Evolutionary conservation across 2,113 vertebrate species (phyloP).

Genomic region (Buteo buteo): DNA sequence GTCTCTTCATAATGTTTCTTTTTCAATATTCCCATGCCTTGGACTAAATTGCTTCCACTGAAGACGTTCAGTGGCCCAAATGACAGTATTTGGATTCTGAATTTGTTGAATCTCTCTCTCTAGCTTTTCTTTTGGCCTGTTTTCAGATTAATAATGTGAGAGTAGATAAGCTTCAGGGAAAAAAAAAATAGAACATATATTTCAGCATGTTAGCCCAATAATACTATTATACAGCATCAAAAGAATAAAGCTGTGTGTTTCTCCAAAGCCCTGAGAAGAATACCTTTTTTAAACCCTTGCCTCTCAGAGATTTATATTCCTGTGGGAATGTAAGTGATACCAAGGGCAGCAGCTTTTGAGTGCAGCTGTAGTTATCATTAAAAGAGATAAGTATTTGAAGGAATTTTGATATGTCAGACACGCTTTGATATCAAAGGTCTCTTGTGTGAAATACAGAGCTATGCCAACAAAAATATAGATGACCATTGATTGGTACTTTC

Average conservation of each 20-base stretch:
- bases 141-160: neutral
- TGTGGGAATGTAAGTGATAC: neutral
- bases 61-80: neutral
- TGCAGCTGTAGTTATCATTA: conserved; percentile 15
- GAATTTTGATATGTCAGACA: conserved; percentile 12
- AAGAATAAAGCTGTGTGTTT: neutral
- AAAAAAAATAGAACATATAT: neutral
- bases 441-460: neutral
- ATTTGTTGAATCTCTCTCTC: neutral
- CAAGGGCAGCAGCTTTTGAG: neutral
- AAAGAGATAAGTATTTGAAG: neutral
- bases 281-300: neutral
- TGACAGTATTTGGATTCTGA: neutral
- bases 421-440: neutral
- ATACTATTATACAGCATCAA: neutral
- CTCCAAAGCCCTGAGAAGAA: neutral
- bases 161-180: neutral
- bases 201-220: neutral
- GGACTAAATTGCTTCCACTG: neutral
- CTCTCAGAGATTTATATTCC: conserved; percentile 5
- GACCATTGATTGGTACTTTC: neutral
- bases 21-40: neutral
- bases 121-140: neutral
- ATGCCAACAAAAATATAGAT: neutral
- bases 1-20: neutral